A percentile compares a stretch with the other conserved stretches of the same genome.
phyloP scores from a whole-genome alignment of 2,113 vertebrate species.

The Glaucomys volans region DNA sequence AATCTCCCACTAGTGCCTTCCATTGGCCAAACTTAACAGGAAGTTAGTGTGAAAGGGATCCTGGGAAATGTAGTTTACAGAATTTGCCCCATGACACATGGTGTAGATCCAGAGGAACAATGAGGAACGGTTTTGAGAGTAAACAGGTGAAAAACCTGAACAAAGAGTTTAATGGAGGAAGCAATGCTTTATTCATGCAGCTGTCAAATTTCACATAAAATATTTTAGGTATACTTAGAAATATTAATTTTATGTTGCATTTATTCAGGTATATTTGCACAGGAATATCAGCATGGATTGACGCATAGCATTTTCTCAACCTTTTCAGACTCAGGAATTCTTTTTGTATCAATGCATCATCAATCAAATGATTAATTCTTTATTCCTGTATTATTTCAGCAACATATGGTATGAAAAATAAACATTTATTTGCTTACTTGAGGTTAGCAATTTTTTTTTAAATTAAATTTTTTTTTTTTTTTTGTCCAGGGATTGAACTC shows the following conservation, averaged over 20 bases:
- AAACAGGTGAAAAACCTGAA: neutral
- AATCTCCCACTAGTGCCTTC: neutral
- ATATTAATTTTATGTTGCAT: slow-evolving; percentile 6
- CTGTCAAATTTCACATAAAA: slow-evolving; percentile 2
- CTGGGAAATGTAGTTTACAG: slow-evolving; percentile 60
- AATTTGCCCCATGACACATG: neutral
- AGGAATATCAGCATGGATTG: neutral
- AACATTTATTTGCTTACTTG: neutral
- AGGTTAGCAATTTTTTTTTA: slow-evolving; percentile 33
- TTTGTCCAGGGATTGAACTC: no score
- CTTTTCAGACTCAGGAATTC: neutral
- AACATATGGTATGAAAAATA: slow-evolving; percentile 16
- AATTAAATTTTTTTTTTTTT: no score
- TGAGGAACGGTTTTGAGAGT: slow-evolving; percentile 15
- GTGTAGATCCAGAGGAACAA: neutral
- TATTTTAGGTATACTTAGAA: neutral
- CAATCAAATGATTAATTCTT: slow-evolving; percentile 17
- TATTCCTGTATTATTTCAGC: slow-evolving; percentile 54
- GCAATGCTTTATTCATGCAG: neutral
- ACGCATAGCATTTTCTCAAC: slow-evolving; percentile 10
- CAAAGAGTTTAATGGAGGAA: neutral
- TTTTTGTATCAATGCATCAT: slow-evolving; percentile 16
- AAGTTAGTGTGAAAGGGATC: slow-evolving; percentile 37
- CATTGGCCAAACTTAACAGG: slow-evolving; percentile 25
- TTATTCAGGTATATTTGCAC: slow-evolving; percentile 30